A percentile compares a stretch with the other conserved stretches of the same genome.
phyloP scores from a whole-genome alignment of 2,113 vertebrate genomes.

The Eudyptes chrysolophus region DNA sequence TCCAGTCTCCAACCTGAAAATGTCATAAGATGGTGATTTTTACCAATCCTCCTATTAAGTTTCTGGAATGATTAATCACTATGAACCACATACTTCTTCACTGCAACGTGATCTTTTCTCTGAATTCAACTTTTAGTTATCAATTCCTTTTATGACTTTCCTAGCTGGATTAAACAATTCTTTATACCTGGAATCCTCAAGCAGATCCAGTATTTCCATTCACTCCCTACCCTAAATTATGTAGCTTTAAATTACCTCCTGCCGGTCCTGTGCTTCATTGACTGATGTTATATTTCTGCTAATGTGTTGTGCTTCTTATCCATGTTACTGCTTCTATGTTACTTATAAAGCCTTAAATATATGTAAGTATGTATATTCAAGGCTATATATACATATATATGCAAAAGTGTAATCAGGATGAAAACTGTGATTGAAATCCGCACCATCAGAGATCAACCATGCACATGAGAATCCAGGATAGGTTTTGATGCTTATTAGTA shows the following conservation, averaged over 20 bases:
- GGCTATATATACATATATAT: not conserved
- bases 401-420: not conserved
- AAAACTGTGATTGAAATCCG: not conserved
- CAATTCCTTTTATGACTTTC: not conserved
- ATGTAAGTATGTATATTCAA: not conserved
- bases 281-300: not conserved
- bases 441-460: not conserved
- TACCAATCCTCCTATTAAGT: not conserved
- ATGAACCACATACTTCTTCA: not conserved
- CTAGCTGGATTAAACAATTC: not conserved
- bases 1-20: slow-evolving; percentile 23
- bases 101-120: not conserved
- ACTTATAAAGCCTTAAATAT: not conserved
- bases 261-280: not conserved
- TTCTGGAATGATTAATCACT: slow-evolving; percentile 22
- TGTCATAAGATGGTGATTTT: slow-evolving; percentile 34
- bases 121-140: not conserved
- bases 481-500: not conserved
- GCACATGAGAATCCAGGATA: not conserved
- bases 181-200: not conserved
- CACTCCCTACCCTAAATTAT: not conserved
- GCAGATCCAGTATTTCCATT: not conserved
- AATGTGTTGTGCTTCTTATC: not conserved
- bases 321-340: not conserved
- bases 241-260: not conserved